Conservation (phyloP, 2,113 vertebrate genomes). For the Microcebus griseorufus region DNA sequence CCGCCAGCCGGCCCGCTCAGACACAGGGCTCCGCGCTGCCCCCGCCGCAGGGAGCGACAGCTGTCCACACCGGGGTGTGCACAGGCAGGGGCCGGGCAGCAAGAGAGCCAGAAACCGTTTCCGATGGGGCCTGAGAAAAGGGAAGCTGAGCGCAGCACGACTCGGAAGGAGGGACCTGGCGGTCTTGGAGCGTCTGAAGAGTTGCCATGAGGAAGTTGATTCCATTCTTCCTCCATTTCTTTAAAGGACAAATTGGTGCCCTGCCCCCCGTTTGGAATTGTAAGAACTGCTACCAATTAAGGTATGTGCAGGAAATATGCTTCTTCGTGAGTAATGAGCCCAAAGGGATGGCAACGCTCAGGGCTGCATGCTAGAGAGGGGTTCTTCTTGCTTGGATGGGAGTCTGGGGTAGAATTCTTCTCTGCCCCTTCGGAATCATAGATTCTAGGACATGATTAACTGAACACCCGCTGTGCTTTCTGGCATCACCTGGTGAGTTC, state of each 20-base stretch:
- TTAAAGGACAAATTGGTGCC: not conserved
- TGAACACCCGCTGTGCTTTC: not conserved
- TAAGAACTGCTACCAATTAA: not conserved
- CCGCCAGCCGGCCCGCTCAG: not conserved
- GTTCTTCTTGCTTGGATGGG: not conserved
- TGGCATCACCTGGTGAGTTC: not conserved
- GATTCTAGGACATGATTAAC: not conserved
- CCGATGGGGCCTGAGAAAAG: not conserved
- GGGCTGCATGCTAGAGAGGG: no score
- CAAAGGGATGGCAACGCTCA: not conserved
- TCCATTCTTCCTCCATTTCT: not conserved
- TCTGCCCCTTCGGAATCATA: not conserved
- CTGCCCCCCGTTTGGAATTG: no score
- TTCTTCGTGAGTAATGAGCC: not conserved
- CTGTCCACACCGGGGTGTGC: not conserved
- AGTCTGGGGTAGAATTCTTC: not conserved
- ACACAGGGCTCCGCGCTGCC: not conserved
- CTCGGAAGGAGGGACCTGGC: not conserved
- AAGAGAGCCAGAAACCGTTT: not conserved
- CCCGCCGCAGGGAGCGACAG: accelerated
- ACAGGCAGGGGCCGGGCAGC: not conserved
- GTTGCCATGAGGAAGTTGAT: not conserved
- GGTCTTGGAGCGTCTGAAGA: not conserved
- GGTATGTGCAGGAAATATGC: not conserved
- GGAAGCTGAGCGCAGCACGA: not conserved